Percentiles rank a stretch among this genome's conserved stretches.
Conservation (phyloP, 1,140 invertebrate species). For the Melanaphis sacchari region DNA sequence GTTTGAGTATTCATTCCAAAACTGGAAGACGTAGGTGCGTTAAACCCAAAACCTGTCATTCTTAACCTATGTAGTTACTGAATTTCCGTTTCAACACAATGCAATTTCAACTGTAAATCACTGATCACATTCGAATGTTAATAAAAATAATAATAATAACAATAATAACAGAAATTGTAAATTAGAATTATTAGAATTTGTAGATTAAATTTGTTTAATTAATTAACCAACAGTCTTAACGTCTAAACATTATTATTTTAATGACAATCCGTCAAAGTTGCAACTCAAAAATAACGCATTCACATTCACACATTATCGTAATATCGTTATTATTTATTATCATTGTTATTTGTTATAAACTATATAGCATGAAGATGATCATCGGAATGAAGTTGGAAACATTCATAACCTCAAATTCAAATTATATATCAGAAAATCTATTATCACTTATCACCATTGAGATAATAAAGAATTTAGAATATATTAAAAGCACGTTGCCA, state of each 20-base stretch:
- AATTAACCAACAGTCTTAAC: background rate
- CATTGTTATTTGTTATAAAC: too few relatives aligned
- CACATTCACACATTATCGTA: background rate
- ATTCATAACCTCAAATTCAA: background rate
- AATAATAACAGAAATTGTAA: background rate
- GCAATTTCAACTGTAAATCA: too few relatives aligned
- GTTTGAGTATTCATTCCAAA: slow-evolving; percentile 61
- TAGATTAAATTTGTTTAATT: background rate
- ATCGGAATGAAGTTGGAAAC: background rate
- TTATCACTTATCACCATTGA: too few relatives aligned
- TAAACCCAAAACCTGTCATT: slow-evolving; percentile 63
- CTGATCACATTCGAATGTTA: too few relatives aligned
- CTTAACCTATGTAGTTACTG: slow-evolving; percentile 31
- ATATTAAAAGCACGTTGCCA: too few relatives aligned
- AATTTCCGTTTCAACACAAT: too few relatives aligned
- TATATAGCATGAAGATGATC: too few relatives aligned
- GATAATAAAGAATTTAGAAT: too few relatives aligned
- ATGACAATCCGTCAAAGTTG: background rate
- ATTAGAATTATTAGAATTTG: background rate
- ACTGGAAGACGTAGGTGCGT: slow-evolving; percentile 63
- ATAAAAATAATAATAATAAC: too few relatives aligned
- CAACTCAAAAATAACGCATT: background rate
- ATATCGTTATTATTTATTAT: background rate
- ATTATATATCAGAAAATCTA: too few relatives aligned
- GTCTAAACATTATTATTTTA: background rate